Evolutionary conservation across 1,140 invertebrate species (phyloP).

Genomic region (Drosophila nigrodunni): DNA sequence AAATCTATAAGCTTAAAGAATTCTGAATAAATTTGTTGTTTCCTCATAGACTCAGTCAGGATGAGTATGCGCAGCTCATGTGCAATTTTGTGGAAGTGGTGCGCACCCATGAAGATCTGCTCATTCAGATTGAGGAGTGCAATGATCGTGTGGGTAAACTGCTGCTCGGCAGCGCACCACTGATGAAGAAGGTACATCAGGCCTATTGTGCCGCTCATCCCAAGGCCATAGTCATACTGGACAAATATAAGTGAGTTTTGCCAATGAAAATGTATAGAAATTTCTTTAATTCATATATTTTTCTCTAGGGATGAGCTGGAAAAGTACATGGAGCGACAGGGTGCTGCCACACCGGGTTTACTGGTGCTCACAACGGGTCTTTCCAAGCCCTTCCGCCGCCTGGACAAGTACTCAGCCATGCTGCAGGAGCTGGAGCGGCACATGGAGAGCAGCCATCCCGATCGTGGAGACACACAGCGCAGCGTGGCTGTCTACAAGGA

Average conservation of each 20-base stretch:
- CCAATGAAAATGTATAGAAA: too few relatives aligned
- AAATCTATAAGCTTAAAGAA: not conserved
- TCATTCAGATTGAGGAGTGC: constrained; percentile 91
- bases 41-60: constrained; percentile 89
- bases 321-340: constrained; percentile 94
- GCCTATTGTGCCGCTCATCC: constrained; percentile 97
- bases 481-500: constrained; percentile 97
- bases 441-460: constrained; percentile 97
- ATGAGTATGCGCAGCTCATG: constrained; percentile 94
- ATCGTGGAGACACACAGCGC: constrained; percentile 97
- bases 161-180: constrained; percentile 94
- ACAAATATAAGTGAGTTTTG: constrained; percentile 92
- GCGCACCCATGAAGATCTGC: constrained; percentile 92
- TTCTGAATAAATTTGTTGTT: not conserved
- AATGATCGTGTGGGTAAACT: constrained; percentile 96
- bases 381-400: constrained; percentile 96
- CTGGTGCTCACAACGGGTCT: constrained; percentile 95
- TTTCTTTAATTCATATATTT: not conserved
- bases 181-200: constrained; percentile 94
- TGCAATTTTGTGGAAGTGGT: constrained; percentile 95
- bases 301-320: constrained; percentile 95
- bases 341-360: constrained; percentile 92
- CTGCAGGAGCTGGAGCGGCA: constrained; percentile 97
- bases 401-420: constrained; percentile 97
- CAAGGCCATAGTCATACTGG: constrained; percentile 94